Percentiles rank a stretch among this genome's conserved stretches.
phyloP scores from a whole-genome alignment of 1,140 invertebrate species.

The Potamilus streckersoni region DNA sequence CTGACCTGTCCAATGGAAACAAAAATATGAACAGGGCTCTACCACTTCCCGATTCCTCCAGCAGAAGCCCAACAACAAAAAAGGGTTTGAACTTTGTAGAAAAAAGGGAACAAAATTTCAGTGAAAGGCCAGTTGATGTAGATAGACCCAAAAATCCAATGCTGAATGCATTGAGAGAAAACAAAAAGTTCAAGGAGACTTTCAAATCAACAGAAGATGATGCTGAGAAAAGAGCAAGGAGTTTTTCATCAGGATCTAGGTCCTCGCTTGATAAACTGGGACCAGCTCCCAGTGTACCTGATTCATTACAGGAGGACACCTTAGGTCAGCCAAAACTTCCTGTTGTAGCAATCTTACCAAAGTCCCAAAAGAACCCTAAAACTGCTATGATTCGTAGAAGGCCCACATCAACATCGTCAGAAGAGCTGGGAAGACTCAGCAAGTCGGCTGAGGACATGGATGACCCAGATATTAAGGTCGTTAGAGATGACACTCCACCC shows the following conservation, averaged over 20 bases:
- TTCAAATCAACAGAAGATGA: conserved; percentile 39
- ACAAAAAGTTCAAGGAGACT: conserved; percentile 38
- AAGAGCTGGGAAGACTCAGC: conserved; percentile 34
- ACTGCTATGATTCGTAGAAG: conserved; percentile 37
- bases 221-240: conserved; percentile 38
- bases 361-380: conserved; percentile 10
- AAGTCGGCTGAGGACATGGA: neutral
- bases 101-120: conserved; percentile 3
- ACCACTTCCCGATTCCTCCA: too few species aligned
- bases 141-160: conserved; percentile 29
- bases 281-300: conserved; percentile 14
- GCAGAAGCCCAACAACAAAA: too few species aligned
- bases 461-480: conserved; percentile 16
- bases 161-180: conserved; percentile 35
- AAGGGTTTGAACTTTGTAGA: too few species aligned
- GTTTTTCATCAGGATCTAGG: conserved; percentile 28
- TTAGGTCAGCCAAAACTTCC: conserved; percentile 29
- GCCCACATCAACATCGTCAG: conserved; percentile 32
- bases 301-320: conserved; percentile 1
- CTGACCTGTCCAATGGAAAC: neutral
- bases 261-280: conserved; percentile 23
- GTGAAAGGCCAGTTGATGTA: conserved; percentile 4
- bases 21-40: too few species aligned
- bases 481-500: conserved; percentile 9
- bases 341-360: conserved; percentile 28